phyloP scores from a whole-genome alignment of 2,797 vertebrate genomes.

The Leucoraja ocellata region DNA sequence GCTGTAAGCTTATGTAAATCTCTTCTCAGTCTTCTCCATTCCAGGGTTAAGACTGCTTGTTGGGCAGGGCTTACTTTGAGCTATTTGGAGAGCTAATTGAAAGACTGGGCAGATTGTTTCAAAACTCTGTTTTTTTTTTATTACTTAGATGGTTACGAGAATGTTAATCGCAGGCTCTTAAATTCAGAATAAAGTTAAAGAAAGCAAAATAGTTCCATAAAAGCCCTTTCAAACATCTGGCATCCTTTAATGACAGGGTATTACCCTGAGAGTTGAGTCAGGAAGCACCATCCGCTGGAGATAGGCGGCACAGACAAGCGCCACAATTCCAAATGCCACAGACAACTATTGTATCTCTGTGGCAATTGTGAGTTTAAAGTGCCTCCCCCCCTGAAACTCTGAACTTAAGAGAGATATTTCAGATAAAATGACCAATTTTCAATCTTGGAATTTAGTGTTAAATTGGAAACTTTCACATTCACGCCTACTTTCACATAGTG shows the following conservation, averaged over 20 bases:
- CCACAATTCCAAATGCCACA: not conserved
- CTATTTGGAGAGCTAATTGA: not conserved
- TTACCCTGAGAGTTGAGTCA: not conserved
- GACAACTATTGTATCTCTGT: not conserved
- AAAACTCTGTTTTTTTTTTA: not conserved
- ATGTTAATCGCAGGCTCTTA: constrained; percentile 25
- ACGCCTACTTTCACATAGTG: not conserved
- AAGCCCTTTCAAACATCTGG: constrained; percentile 32
- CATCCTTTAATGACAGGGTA: not conserved
- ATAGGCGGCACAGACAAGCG: not conserved
- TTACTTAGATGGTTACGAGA: not conserved
- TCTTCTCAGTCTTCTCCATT: not conserved
- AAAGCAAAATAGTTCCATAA: constrained; percentile 12
- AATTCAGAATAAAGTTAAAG: constrained; percentile 13
- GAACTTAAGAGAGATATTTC: not conserved
- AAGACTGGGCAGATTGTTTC: not conserved
- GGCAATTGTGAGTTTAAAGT: not conserved
- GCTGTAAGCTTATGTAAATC: not conserved
- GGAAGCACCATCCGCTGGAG: not conserved
- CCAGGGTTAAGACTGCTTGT: not conserved
- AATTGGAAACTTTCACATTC: not conserved
- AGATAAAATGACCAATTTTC: not conserved
- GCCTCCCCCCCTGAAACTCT: not conserved
- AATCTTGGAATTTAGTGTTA: not conserved
- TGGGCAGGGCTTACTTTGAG: not conserved